A percentile compares a stretch with the other conserved stretches of the same genome.
These are phyloP conservation scores for Petrolisthes cinctipes DNA, from an alignment of 2,888 invertebrate species.

Conservation along the genomic window DNA sequence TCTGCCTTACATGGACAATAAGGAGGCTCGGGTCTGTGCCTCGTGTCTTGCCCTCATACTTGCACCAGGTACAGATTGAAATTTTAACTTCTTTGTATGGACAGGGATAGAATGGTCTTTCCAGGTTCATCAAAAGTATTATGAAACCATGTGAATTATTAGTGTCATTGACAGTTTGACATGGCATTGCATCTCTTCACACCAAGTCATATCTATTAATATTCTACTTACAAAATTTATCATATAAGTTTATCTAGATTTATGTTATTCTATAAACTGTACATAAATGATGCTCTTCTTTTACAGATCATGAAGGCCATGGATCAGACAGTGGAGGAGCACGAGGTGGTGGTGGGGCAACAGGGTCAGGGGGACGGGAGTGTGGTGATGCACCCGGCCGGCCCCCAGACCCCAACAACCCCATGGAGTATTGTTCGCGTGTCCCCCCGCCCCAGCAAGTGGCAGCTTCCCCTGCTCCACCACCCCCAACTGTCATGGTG, in stretches of 20 bases:
- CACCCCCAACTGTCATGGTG: slow-evolving; percentile 83
- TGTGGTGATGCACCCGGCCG: not conserved
- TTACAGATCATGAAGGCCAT: slow-evolving; percentile 19
- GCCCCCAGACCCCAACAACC: slow-evolving; percentile 83
- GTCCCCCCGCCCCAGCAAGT: slow-evolving; percentile 84
- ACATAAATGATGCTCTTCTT: not conserved
- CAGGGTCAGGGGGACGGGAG: slow-evolving; percentile 17
- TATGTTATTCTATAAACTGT: not conserved
- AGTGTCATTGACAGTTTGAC: too few species aligned
- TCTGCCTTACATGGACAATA: slow-evolving; percentile 80
- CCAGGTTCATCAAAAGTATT: too few species aligned
- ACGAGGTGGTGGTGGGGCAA: not conserved
- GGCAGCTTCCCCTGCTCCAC: slow-evolving; percentile 72
- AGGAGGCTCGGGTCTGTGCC: slow-evolving; percentile 84
- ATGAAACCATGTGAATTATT: too few species aligned
- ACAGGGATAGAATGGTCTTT: too few species aligned
- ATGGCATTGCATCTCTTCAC: too few species aligned
- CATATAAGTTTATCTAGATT: not conserved
- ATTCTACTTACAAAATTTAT: not conserved
- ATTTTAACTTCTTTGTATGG: too few species aligned
- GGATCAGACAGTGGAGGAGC: not conserved
- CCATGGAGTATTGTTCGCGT: slow-evolving; percentile 87
- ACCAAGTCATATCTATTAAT: not conserved
- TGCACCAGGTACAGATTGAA: slow-evolving; percentile 40
- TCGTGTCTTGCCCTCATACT: slow-evolving; percentile 73